Conservation (phyloP, 2,888 invertebrate genomes). For the Craniophora ligustri region DNA sequence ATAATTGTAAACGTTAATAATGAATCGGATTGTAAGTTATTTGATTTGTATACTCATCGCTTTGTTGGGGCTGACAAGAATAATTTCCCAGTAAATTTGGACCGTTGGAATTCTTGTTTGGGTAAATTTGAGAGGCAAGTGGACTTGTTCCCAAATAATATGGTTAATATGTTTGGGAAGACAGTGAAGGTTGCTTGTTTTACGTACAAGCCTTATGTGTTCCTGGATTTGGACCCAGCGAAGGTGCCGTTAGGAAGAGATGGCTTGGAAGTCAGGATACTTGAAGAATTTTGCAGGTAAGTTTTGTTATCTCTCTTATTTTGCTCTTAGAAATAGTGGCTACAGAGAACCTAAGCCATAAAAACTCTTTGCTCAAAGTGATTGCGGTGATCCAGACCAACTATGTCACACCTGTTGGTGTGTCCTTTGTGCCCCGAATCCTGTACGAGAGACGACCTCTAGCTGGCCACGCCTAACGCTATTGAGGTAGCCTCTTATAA, state of each 20-base stretch:
- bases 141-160: slow-evolving; percentile 84
- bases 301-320: too few relatives aligned
- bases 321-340: too few relatives aligned
- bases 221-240: slow-evolving; percentile 76
- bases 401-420: too few relatives aligned
- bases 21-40: slow-evolving; percentile 57
- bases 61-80: slow-evolving; percentile 72
- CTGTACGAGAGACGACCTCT: too few relatives aligned
- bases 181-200: slow-evolving; percentile 86
- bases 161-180: slow-evolving; percentile 81
- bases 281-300: slow-evolving; percentile 85
- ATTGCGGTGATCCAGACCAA: too few relatives aligned
- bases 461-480: too few relatives aligned
- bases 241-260: slow-evolving; percentile 77
- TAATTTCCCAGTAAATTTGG: slow-evolving; percentile 68
- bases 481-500: too few relatives aligned
- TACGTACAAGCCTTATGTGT: slow-evolving; percentile 89
- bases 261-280: slow-evolving; percentile 86
- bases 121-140: slow-evolving; percentile 64
- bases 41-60: slow-evolving; percentile 78
- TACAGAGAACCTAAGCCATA: too few relatives aligned
- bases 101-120: slow-evolving; percentile 77
- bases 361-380: too few relatives aligned
- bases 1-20: slow-evolving; percentile 57
- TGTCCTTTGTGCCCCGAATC: too few relatives aligned